These are phyloP conservation scores for Branchellion lobata DNA, from an alignment of 2,888 invertebrate species.

Conservation along the genomic window DNA sequence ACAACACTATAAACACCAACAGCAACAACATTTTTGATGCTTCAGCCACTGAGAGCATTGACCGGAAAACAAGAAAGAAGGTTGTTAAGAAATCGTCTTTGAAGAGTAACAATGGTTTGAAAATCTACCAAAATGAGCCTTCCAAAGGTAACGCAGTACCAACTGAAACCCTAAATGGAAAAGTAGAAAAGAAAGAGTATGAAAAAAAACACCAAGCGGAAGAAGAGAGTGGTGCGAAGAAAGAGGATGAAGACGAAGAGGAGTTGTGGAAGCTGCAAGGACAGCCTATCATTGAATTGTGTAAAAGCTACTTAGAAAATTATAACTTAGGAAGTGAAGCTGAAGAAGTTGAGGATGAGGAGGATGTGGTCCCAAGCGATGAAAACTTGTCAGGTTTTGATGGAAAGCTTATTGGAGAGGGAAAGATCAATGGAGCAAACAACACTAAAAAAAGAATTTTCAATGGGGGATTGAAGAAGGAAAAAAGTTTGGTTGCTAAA, in stretches of 20 bases:
- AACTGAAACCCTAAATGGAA: too few relatives aligned
- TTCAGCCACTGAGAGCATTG: neutral
- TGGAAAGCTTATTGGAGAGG: too few relatives aligned
- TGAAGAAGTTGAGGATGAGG: neutral
- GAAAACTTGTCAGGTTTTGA: too few relatives aligned
- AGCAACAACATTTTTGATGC: neutral
- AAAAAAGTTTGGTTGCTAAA: too few relatives aligned
- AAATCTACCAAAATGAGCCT: neutral
- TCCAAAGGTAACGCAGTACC: neutral
- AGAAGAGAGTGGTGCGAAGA: neutral
- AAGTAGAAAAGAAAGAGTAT: too few relatives aligned
- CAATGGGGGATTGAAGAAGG: too few relatives aligned
- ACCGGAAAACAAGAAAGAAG: neutral
- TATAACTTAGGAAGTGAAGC: neutral
- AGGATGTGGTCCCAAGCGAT: too few relatives aligned
- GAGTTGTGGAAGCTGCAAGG: conserved; percentile 19
- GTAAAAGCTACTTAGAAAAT: neutral
- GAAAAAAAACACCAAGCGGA: too few relatives aligned
- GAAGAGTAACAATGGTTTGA: neutral
- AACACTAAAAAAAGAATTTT: too few relatives aligned
- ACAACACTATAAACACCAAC: neutral
- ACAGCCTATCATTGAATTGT: conserved; percentile 14
- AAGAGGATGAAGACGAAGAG: neutral
- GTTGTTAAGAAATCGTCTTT: neutral
- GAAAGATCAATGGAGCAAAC: too few relatives aligned